Percentiles rank a stretch among this genome's conserved stretches.
Evolutionary conservation across 1,140 invertebrate genomes (phyloP).

Genomic region (Piezodorus guildinii): DNA sequence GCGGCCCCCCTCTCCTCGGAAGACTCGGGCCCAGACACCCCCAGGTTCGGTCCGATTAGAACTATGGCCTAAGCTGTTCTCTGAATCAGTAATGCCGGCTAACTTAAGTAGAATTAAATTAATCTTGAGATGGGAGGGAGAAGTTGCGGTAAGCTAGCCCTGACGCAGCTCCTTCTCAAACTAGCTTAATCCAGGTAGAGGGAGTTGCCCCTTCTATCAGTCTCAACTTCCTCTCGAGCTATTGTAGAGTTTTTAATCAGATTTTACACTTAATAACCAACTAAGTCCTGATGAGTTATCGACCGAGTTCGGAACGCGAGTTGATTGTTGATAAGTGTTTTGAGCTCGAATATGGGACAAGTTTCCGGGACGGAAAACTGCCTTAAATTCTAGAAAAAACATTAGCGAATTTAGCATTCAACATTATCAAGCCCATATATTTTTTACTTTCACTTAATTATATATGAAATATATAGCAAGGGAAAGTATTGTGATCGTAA

Average conservation of each 20-base stretch:
- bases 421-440: too few species aligned
- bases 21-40: background rate
- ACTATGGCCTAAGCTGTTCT: constrained; percentile 11
- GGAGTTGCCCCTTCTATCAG: background rate
- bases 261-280: constrained; percentile 1
- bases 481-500: too few species aligned
- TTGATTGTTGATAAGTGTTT: too few species aligned
- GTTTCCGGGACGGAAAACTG: too few species aligned
- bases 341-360: too few species aligned
- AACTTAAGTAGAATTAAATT: constrained; percentile 16
- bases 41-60: constrained; percentile 8
- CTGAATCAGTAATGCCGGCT: constrained; percentile 15
- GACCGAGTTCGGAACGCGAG: too few species aligned
- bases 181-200: constrained; percentile 12
- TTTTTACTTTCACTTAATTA: too few species aligned
- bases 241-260: constrained; percentile 11
- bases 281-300: too few species aligned
- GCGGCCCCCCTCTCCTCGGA: background rate
- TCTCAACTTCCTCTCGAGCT: background rate
- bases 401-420: too few species aligned
- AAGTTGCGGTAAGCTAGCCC: constrained; percentile 12
- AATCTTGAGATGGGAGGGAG: constrained; percentile 11
- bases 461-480: too few species aligned
- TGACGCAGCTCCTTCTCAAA: constrained; percentile 15
- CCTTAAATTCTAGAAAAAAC: too few species aligned